phyloP scores from a whole-genome alignment of 2,888 invertebrate genomes.

The Sipha maydis region DNA sequence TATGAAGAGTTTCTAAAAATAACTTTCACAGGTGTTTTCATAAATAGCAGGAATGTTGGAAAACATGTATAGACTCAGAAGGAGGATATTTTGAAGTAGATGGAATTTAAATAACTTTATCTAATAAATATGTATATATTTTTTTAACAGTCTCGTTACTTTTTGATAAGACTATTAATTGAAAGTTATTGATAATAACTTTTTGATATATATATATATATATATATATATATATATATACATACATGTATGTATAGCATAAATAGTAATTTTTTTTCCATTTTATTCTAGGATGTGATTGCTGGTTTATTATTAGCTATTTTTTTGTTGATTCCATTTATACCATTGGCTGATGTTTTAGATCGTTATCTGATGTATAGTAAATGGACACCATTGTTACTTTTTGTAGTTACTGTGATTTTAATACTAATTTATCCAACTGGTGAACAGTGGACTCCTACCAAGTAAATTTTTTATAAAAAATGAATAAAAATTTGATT shows the following conservation, averaged over 20 bases:
- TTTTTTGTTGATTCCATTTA: slow-evolving; percentile 76
- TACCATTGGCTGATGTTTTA: slow-evolving; percentile 79
- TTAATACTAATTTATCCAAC: slow-evolving; percentile 83
- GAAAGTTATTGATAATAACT: no score
- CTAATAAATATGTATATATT: no score
- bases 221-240: no score
- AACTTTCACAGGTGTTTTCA: no score
- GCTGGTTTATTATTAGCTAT: slow-evolving; percentile 79
- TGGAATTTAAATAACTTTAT: no score
- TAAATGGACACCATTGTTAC: slow-evolving; percentile 74
- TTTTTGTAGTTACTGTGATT: slow-evolving; percentile 75
- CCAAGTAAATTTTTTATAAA: slow-evolving; percentile 72
- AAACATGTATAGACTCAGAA: no score
- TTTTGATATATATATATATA: no score
- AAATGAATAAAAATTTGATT: background rate
- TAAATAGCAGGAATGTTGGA: no score
- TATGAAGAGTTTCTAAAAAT: no score
- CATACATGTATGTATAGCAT: background rate
- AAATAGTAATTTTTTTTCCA: background rate
- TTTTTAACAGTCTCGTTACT: no score
- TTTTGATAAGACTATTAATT: no score
- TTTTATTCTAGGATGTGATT: slow-evolving; percentile 79
- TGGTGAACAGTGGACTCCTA: slow-evolving; percentile 89
- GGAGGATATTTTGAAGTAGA: no score
- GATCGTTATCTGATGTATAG: slow-evolving; percentile 79